phyloP scores from a whole-genome alignment of 2,113 vertebrate species.

The Cromileptes altivelis region DNA sequence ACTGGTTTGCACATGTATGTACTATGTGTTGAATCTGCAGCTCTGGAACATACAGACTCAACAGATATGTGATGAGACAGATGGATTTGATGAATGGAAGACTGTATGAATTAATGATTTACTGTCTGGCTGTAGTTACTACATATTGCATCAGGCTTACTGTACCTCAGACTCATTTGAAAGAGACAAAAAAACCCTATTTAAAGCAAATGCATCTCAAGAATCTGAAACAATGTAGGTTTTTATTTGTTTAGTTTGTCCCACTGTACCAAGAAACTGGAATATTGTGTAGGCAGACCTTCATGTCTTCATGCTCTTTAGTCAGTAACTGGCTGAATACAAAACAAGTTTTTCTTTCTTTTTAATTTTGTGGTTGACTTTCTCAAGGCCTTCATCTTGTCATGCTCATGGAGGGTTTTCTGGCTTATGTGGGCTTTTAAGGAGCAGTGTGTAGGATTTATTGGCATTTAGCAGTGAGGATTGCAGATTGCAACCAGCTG shows the following conservation, averaged over 20 bases:
- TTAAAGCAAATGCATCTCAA: not conserved
- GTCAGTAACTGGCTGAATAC: too few relatives aligned
- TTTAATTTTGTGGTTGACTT: too few relatives aligned
- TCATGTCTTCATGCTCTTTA: not conserved
- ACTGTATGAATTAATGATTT: conserved; percentile 26
- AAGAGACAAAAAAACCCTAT: not conserved
- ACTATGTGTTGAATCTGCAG: conserved; percentile 6
- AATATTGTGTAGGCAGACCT: not conserved
- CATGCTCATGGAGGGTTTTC: too few relatives aligned
- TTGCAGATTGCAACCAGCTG: too few relatives aligned
- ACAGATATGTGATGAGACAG: conserved; percentile 19
- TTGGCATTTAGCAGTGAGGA: too few relatives aligned
- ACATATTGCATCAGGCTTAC: not conserved
- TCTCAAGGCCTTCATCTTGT: not conserved
- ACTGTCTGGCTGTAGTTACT: conserved; percentile 14
- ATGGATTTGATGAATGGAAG: conserved; percentile 20
- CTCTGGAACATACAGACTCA: conserved; percentile 28
- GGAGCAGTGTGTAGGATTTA: too few relatives aligned
- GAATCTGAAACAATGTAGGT: not conserved
- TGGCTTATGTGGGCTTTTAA: too few relatives aligned
- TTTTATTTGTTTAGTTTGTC: not conserved
- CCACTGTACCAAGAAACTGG: not conserved
- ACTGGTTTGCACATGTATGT: not conserved
- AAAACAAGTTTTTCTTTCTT: too few relatives aligned
- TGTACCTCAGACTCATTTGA: not conserved